Percentiles rank a stretch among this genome's conserved stretches.
Conservation (phyloP, 2,797 vertebrate species). For the Cryptoprocta ferox region DNA sequence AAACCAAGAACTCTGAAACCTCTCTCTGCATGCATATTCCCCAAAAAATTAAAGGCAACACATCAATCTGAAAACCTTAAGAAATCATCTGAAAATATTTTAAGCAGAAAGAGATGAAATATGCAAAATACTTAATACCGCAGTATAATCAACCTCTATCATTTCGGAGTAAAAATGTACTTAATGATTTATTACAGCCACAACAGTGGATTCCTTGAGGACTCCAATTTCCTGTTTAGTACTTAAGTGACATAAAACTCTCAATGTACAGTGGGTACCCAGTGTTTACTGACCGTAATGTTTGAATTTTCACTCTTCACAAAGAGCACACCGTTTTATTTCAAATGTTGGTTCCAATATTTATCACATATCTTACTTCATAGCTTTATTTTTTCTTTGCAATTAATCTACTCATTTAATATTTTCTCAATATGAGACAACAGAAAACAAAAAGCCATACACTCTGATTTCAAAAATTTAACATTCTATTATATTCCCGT, state of each 20-base stretch:
- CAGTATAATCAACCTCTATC: not conserved
- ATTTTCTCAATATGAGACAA: not conserved
- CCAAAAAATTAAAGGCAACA: constrained; percentile 10
- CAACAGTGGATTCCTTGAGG: not conserved
- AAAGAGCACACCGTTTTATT: not conserved
- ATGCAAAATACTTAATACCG: not conserved
- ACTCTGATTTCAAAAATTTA: not conserved
- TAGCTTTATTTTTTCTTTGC: not conserved
- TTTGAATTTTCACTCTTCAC: not conserved
- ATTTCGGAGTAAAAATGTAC: not conserved
- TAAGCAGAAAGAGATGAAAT: not conserved
- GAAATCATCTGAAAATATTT: not conserved
- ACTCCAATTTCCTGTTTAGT: constrained; percentile 35
- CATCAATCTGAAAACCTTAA: not conserved
- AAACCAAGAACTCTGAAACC: not conserved
- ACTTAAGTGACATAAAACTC: constrained; percentile 33
- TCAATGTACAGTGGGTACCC: not conserved
- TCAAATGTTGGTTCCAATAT: not conserved
- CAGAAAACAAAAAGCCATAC: not conserved
- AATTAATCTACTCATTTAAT: not conserved
- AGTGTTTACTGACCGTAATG: not conserved
- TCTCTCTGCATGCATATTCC: not conserved
- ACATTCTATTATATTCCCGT: not conserved
- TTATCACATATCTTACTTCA: not conserved
- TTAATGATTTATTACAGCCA: not conserved